Evolutionary conservation across 2,888 invertebrate genomes (phyloP).

Genomic region (Coelopa pilipes): DNA sequence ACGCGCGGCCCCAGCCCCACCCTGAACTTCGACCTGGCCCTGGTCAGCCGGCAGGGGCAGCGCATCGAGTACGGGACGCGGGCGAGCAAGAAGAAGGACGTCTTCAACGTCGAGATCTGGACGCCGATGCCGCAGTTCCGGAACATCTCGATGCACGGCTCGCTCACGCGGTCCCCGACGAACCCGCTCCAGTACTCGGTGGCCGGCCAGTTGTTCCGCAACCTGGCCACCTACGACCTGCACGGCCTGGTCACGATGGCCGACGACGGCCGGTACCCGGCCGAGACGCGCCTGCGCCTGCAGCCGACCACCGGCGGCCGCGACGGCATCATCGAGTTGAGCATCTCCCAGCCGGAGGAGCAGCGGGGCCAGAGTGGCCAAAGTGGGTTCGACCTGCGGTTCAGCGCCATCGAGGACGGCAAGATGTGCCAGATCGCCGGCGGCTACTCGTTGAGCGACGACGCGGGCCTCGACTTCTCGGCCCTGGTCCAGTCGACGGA

Average conservation of each 20-base stretch:
- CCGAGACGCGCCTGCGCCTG: slow-evolving; percentile 65
- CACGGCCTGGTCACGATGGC: slow-evolving; percentile 66
- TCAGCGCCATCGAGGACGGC: slow-evolving; percentile 64
- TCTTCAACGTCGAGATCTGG: slow-evolving; percentile 63
- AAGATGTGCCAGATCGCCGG: slow-evolving; percentile 67
- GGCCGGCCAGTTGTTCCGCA: slow-evolving; percentile 66
- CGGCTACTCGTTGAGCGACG: slow-evolving; percentile 61
- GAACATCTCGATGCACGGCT: slow-evolving; percentile 65
- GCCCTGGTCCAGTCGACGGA: slow-evolving; percentile 61
- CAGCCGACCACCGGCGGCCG: slow-evolving; percentile 66
- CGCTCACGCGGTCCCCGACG: slow-evolving; percentile 47
- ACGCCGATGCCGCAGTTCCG: slow-evolving; percentile 62
- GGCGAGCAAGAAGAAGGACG: slow-evolving; percentile 58
- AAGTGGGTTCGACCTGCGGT: slow-evolving; percentile 58
- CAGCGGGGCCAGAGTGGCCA: slow-evolving; percentile 44
- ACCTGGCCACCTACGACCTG: slow-evolving; percentile 65
- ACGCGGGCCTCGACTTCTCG: slow-evolving; percentile 67
- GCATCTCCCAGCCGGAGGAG: slow-evolving; percentile 52
- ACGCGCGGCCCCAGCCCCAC: slow-evolving; percentile 55
- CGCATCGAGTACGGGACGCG: slow-evolving; percentile 60
- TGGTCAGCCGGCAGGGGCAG: slow-evolving; percentile 53
- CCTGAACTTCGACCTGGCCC: slow-evolving; percentile 56
- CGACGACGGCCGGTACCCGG: slow-evolving; percentile 62
- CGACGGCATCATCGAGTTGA: slow-evolving; percentile 62
- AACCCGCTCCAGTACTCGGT: slow-evolving; percentile 58